phyloP scores from a whole-genome alignment of 2,888 invertebrate species.

The Leistus spinibarbis region DNA sequence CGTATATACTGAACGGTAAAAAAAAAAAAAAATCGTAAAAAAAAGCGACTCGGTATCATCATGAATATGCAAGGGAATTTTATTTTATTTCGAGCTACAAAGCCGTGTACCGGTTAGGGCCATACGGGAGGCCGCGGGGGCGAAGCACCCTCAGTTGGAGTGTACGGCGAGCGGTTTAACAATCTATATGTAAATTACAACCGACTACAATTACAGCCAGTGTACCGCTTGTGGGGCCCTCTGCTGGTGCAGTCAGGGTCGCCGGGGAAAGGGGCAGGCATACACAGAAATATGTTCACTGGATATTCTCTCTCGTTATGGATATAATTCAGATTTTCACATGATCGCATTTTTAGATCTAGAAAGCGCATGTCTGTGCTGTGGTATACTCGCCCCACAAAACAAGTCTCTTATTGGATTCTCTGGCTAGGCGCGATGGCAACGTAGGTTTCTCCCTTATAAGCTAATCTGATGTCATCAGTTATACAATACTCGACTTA shows the following conservation, averaged over 20 bases:
- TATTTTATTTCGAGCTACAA: constrained; percentile 5
- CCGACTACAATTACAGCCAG: constrained; percentile 27
- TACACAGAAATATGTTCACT: background rate
- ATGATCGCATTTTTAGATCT: too few species aligned
- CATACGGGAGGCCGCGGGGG: background rate
- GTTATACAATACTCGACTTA: too few species aligned
- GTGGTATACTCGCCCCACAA: too few species aligned
- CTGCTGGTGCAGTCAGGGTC: background rate
- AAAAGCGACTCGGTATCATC: background rate
- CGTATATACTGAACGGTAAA: background rate
- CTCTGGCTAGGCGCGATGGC: too few species aligned
- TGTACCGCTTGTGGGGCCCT: background rate
- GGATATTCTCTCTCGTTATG: background rate
- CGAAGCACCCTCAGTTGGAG: constrained; percentile 1
- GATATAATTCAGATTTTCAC: too few species aligned
- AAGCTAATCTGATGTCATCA: too few species aligned
- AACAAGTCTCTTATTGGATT: too few species aligned
- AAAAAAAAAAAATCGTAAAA: background rate
- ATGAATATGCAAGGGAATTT: constrained; percentile 2
- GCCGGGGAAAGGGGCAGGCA: background rate
- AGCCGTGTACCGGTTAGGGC: background rate
- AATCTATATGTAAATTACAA: constrained; percentile 36
- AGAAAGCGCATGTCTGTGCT: too few species aligned
- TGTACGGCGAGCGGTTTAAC: constrained; percentile 10
- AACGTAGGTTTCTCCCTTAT: too few species aligned